Evolutionary conservation across 2,113 vertebrate genomes (phyloP).

Genomic region (Fukomys damarensis): DNA sequence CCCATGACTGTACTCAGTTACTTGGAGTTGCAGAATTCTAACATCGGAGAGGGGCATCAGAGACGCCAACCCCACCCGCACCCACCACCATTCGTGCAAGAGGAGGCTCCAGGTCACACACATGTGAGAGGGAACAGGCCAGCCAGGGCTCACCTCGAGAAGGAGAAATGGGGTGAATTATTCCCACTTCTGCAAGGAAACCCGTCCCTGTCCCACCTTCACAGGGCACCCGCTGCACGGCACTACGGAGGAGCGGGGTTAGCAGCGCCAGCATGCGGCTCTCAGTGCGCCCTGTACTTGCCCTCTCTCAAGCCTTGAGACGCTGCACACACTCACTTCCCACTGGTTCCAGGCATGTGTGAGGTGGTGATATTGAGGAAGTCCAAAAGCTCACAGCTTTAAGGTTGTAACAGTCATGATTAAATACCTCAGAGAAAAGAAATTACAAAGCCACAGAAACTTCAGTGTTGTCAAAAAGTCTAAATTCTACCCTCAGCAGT

Average conservation of each 20-base stretch:
- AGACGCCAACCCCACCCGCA: background rate
- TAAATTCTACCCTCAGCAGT: background rate
- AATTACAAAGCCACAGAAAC: background rate
- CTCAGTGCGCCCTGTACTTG: background rate
- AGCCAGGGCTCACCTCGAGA: fast-evolving
- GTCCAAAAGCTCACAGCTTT: background rate
- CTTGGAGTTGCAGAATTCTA: background rate
- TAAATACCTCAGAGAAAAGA: background rate
- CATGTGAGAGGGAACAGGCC: fast-evolving
- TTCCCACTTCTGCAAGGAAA: background rate
- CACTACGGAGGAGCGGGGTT: fast-evolving
- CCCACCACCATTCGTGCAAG: fast-evolving
- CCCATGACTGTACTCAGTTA: fast-evolving
- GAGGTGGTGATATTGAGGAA: background rate
- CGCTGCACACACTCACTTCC: background rate
- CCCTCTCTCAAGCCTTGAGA: background rate
- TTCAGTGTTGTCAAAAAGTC: constrained; percentile 1
- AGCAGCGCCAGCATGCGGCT: fast-evolving
- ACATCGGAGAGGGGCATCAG: too few relatives aligned
- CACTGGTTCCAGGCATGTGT: background rate
- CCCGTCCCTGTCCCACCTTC: background rate
- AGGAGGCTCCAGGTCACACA: background rate
- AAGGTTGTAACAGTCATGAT: background rate
- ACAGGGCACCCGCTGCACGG: fast-evolving
- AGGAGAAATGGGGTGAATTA: background rate